These are phyloP conservation scores for Neodiprion lecontei DNA, from an alignment of 1,140 invertebrate genomes.

Conservation along the genomic window DNA sequence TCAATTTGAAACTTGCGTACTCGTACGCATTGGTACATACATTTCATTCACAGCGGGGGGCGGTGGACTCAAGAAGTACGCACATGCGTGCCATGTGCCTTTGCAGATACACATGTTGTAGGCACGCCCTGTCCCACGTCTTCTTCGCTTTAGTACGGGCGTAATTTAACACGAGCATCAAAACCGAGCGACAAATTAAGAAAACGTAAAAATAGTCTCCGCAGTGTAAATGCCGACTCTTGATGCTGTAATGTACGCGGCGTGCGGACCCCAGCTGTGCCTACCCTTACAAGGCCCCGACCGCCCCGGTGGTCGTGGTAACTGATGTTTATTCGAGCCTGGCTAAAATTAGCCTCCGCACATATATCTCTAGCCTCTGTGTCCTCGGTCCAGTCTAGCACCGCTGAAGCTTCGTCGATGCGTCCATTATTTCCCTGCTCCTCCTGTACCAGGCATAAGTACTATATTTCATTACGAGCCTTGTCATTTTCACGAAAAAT, in stretches of 20 bases:
- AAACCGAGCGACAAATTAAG: constrained; percentile 34
- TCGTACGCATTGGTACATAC: not conserved
- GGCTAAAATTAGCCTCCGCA: not conserved
- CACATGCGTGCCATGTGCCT: not conserved
- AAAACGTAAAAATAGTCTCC: constrained; percentile 39
- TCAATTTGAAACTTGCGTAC: not conserved
- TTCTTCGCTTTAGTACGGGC: not conserved
- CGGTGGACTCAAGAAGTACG: not conserved
- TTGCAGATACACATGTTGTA: not conserved
- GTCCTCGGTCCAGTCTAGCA: not conserved
- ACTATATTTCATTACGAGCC: not conserved
- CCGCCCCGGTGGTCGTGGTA: constrained; percentile 1
- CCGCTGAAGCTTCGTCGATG: not conserved
- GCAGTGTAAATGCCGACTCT: not conserved
- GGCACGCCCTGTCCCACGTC: not conserved
- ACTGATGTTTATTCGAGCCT: not conserved
- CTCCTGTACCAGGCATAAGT: not conserved
- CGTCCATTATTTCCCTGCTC: not conserved
- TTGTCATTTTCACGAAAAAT: too few species aligned
- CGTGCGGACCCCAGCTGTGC: constrained; percentile 1
- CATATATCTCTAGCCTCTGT: not conserved
- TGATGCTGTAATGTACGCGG: constrained; percentile 20
- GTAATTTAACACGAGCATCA: constrained; percentile 31
- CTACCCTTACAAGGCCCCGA: constrained; percentile 6
- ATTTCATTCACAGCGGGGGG: not conserved